Conservation (phyloP, 1,140 invertebrate species). For the Ceratina japonica region DNA sequence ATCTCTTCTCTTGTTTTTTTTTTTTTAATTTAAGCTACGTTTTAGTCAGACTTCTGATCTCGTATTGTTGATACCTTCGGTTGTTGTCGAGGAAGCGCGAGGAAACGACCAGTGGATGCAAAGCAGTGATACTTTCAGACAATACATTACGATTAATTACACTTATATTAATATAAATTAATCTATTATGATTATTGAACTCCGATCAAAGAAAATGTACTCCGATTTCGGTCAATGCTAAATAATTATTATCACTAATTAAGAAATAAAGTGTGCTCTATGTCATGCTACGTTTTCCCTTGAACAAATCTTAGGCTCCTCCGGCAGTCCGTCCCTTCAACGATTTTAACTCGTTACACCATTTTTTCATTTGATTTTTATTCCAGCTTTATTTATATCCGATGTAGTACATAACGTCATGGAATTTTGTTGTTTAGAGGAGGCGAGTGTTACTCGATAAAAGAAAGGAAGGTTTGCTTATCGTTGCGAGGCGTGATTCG, state of each 20-base stretch:
- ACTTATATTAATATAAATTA: slow-evolving; percentile 76
- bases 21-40: background rate
- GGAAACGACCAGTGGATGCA: slow-evolving; percentile 73
- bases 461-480: slow-evolving; percentile 17
- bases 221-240: slow-evolving; percentile 77
- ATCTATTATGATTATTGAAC: slow-evolving; percentile 76
- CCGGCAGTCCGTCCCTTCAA: background rate
- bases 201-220: slow-evolving; percentile 71
- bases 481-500: slow-evolving; percentile 33
- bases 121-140: slow-evolving; percentile 78
- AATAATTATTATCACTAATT: slow-evolving; percentile 78
- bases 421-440: too few relatives aligned
- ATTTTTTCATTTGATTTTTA: background rate
- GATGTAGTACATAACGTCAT: too few relatives aligned
- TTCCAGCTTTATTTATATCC: background rate
- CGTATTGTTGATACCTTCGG: slow-evolving; percentile 22
- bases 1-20: background rate
- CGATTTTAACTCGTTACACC: background rate
- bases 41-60: background rate
- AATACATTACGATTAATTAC: slow-evolving; percentile 79
- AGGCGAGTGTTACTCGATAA: background rate
- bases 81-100: slow-evolving; percentile 24
- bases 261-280: slow-evolving; percentile 79
- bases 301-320: background rate
- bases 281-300: slow-evolving; percentile 67